phyloP scores from a whole-genome alignment of 1,140 invertebrate genomes.

The Bicyclus anynana region DNA sequence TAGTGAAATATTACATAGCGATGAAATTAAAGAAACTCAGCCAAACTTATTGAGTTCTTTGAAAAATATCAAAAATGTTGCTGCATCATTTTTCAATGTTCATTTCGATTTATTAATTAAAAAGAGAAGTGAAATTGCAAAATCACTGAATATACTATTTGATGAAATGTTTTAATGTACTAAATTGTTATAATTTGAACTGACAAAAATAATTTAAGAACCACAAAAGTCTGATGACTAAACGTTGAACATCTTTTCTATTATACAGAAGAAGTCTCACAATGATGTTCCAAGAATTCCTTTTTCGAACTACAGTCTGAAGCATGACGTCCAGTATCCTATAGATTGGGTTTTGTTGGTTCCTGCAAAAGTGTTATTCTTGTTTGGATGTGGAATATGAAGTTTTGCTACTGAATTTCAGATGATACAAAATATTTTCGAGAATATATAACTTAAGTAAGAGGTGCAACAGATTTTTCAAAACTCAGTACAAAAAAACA shows the following conservation, averaged over 20 bases:
- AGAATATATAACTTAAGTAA: constrained; percentile 67
- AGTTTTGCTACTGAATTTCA: constrained; percentile 82
- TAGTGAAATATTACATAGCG: constrained; percentile 3
- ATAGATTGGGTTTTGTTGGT: constrained; percentile 82
- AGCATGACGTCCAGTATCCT: too few species aligned
- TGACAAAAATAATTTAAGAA: too few species aligned
- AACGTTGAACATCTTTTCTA: too few species aligned
- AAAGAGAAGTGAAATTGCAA: constrained; percentile 26
- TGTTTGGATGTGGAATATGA: constrained; percentile 81
- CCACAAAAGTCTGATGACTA: too few species aligned
- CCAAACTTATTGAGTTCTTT: constrained; percentile 6
- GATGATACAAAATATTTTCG: constrained; percentile 82
- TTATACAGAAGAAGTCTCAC: too few species aligned
- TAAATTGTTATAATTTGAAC: too few species aligned
- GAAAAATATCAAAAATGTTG: constrained; percentile 8
- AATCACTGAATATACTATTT: constrained; percentile 28
- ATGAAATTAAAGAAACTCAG: constrained; percentile 3
- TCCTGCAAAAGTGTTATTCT: constrained; percentile 78
- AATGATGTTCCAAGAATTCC: constrained; percentile 64
- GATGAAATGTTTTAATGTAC: constrained; percentile 20
- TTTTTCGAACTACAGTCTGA: constrained; percentile 83
- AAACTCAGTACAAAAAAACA: too few species aligned
- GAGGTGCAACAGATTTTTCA: constrained; percentile 78
- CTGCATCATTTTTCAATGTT: constrained; percentile 20
- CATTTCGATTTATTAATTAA: constrained; percentile 20